Evolutionary conservation across 2,888 invertebrate genomes (phyloP).

Genomic region (Pheosia gnoma): DNA sequence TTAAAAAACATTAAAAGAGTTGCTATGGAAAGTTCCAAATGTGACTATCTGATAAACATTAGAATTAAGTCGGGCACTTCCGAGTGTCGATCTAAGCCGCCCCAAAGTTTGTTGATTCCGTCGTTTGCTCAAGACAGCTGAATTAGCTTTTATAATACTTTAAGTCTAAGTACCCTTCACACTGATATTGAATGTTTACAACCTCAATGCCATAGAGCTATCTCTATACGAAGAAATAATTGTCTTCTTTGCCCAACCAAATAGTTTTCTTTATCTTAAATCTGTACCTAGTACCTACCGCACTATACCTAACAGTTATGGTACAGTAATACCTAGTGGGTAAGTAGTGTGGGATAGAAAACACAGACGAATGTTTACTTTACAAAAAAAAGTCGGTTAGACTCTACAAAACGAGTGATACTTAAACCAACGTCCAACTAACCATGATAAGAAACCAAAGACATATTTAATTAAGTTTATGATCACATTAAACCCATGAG

Average conservation of each 20-base stretch:
- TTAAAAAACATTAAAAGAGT: no score
- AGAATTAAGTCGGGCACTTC: conserved; percentile 3
- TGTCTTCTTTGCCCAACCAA: no score
- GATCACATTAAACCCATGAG: not conserved
- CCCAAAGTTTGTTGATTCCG: conserved; percentile 21
- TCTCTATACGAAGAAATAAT: no score
- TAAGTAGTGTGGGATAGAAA: no score
- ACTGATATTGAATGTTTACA: conserved; percentile 7
- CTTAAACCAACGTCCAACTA: not conserved
- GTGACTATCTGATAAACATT: conserved; percentile 14
- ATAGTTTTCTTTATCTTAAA: no score
- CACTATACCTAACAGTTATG: no score
- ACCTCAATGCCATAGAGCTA: no score
- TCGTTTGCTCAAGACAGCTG: conserved; percentile 12
- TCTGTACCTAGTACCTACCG: no score
- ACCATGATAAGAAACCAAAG: not conserved
- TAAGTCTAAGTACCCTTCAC: conserved; percentile 20
- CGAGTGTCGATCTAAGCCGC: not conserved
- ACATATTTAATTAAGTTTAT: conserved; percentile 6
- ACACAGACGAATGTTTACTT: no score
- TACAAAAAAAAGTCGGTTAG: no score
- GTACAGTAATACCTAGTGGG: no score
- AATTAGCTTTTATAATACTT: conserved; percentile 24
- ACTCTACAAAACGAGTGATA: no score
- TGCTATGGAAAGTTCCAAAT: conserved; percentile 6